Evolutionary conservation across 2,888 invertebrate genomes (phyloP).

Genomic region (Tillus elongatus): DNA sequence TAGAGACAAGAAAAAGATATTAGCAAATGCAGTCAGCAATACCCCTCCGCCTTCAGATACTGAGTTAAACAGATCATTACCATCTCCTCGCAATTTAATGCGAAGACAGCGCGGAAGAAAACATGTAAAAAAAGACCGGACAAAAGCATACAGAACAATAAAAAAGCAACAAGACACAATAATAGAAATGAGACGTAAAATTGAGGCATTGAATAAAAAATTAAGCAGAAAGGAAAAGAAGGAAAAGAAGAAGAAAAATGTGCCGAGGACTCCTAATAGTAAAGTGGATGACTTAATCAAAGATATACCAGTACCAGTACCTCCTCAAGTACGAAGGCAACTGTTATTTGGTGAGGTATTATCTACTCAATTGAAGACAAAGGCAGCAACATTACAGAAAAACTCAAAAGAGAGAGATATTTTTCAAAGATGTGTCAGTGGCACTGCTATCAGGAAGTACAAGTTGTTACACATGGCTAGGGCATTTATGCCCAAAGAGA

Average conservation of each 20-base stretch:
- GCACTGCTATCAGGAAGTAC: conserved; percentile 7
- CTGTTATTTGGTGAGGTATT: conserved; percentile 8
- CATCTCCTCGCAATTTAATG: neutral
- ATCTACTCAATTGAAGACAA: conserved; percentile 8
- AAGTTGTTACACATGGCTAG: conserved; percentile 8
- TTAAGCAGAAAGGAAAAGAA: too few relatives aligned
- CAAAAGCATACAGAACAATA: conserved; percentile 2
- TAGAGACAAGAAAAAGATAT: conserved; percentile 5
- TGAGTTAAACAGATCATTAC: neutral
- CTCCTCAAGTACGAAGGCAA: conserved; percentile 4
- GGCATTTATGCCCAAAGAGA: conserved; percentile 4
- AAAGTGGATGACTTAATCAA: conserved; percentile 8
- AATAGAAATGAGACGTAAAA: too few relatives aligned
- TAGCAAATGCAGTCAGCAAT: conserved; percentile 9
- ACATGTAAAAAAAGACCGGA: conserved; percentile 5
- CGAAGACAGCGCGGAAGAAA: conserved; percentile 1
- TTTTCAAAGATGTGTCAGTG: conserved; percentile 9
- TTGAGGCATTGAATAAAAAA: too few relatives aligned
- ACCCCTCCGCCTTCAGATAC: conserved; percentile 5
- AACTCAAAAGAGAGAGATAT: conserved; percentile 8
- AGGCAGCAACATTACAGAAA: conserved; percentile 7
- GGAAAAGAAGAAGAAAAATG: too few relatives aligned
- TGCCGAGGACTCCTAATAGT: too few relatives aligned
- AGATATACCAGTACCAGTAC: conserved; percentile 5
- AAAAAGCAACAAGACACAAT: too few relatives aligned